Conservation (phyloP, 2,888 invertebrate genomes). For the Peribatodes rhomboidaria region DNA sequence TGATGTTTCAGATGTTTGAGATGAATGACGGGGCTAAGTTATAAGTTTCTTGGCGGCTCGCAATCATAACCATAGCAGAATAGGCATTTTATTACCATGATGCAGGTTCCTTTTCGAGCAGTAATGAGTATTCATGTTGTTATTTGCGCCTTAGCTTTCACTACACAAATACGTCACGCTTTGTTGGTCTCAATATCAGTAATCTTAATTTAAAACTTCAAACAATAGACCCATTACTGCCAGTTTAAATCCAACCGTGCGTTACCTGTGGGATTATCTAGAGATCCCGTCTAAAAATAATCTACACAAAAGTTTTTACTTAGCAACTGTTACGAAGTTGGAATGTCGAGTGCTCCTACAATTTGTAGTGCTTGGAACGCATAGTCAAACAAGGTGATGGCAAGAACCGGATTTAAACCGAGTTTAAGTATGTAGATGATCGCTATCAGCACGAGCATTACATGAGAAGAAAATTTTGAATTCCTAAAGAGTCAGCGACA, state of each 20-base stretch:
- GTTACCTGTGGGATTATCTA: conserved; percentile 54
- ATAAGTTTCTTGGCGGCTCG: too few species aligned
- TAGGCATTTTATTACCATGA: not conserved
- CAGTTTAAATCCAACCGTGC: conserved; percentile 43
- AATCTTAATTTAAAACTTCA: conserved; percentile 55
- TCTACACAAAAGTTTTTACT: conserved; percentile 7
- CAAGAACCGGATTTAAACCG: conserved; percentile 33
- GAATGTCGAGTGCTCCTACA: not conserved
- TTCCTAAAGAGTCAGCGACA: conserved; percentile 64
- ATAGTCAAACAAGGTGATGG: conserved; percentile 21
- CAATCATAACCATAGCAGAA: not conserved
- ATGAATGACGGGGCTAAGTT: too few species aligned
- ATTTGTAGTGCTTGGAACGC: conserved; percentile 14
- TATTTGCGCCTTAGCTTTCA: conserved; percentile 49
- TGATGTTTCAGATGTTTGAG: conserved; percentile 54
- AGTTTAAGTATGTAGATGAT: conserved; percentile 43
- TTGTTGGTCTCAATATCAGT: conserved; percentile 42
- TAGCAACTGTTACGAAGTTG: not conserved
- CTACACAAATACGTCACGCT: conserved; percentile 63
- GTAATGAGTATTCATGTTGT: not conserved
- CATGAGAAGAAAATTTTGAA: conserved; percentile 61
- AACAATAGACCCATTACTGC: conserved; percentile 60
- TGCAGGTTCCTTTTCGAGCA: not conserved
- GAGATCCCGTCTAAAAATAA: conserved; percentile 27
- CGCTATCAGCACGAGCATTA: conserved; percentile 54